These are phyloP conservation scores for Lottia gigantea DNA, from an alignment of 2,888 invertebrate species.

Conservation along the genomic window DNA sequence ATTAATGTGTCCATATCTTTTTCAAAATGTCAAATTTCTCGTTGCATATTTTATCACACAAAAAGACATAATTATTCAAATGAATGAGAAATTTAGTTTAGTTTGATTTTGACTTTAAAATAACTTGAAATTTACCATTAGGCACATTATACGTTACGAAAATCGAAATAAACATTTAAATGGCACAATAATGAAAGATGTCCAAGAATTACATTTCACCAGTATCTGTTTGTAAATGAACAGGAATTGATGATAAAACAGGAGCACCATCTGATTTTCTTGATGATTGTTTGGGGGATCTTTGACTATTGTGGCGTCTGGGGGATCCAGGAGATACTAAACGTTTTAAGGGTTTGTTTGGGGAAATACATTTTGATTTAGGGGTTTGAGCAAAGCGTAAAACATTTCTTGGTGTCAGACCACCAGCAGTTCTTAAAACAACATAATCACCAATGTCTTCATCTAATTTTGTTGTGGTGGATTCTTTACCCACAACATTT, in stretches of 20 bases:
- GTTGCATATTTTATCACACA: too few species aligned
- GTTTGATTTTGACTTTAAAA: too few species aligned
- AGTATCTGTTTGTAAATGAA: constrained; percentile 40
- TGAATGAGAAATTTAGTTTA: too few species aligned
- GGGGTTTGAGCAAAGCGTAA: constrained; percentile 28
- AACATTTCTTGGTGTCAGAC: constrained; percentile 46
- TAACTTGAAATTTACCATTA: too few species aligned
- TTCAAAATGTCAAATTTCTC: too few species aligned
- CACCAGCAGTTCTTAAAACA: constrained; percentile 40
- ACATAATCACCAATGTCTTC: constrained; percentile 14
- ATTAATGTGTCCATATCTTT: too few species aligned
- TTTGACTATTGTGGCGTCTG: constrained; percentile 17
- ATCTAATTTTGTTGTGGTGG: background rate
- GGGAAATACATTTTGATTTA: constrained; percentile 38
- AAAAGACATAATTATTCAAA: too few species aligned
- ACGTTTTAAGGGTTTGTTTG: constrained; percentile 56
- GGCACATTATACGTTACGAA: too few species aligned
- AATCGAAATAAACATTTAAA: too few species aligned
- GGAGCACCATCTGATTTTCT: constrained; percentile 29
- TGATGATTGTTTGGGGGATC: constrained; percentile 25
- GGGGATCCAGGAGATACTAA: constrained; percentile 47
- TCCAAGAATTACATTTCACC: constrained; percentile 23
- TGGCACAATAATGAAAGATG: too few species aligned
- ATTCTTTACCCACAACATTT: constrained; percentile 13
- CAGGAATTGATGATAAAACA: constrained; percentile 34